Evolutionary conservation across 2,797 vertebrate genomes (phyloP), one percentile per base, ranked within the genome.

Genomic region (Pipistrellus nathusii): DNA sequence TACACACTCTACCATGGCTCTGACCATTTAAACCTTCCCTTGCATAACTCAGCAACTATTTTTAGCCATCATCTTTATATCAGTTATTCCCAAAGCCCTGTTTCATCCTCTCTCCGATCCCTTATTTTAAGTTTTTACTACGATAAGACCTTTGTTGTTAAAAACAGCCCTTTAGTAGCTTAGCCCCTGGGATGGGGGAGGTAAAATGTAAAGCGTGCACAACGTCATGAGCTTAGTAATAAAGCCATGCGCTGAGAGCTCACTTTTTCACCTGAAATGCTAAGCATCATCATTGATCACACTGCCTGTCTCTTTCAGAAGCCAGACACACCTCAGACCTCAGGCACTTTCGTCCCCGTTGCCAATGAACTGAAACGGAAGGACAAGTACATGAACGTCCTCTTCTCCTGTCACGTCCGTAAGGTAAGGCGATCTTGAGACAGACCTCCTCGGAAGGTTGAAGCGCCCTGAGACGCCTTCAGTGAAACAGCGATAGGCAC

Each of bases 301-400:
- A 15, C 62, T 86, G 73, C 20, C 76, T 94, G 97, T 95, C 93
- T 95, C 94, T 97, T 98, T 35, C 98, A 99, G 99, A 99, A 99
- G 96, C 97, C 98, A 62, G 99, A 99, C 81, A 99, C 98, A 85
- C 98, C 99, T 2, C 99, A 99, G 81, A 98, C 97, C 23, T 98
- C 98, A 0, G 97, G 98, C 21, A 98, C 98, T 0, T 99, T 99
- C 97, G 98, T 99, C 4, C 98, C 99, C 1, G 98, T 99, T 8
- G 99, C 99, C 97, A 99, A 98, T 76, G 99, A 99, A 93, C 98
- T 99, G 97, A 99, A 99, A 97, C 98, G 99, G 30, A 99, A 99
- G 94, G 99, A 99, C 98, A 99, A 99, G 95, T 99, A 99, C 98
- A 99, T 99, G 99, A 98, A 98, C 0, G 81, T 99, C n/a, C 98